A percentile compares a stretch with the other conserved stretches of the same genome.
These are phyloP conservation scores for Acanthurus lineatus DNA, from an alignment of 2,797 vertebrate species.

Conservation along the genomic window DNA sequence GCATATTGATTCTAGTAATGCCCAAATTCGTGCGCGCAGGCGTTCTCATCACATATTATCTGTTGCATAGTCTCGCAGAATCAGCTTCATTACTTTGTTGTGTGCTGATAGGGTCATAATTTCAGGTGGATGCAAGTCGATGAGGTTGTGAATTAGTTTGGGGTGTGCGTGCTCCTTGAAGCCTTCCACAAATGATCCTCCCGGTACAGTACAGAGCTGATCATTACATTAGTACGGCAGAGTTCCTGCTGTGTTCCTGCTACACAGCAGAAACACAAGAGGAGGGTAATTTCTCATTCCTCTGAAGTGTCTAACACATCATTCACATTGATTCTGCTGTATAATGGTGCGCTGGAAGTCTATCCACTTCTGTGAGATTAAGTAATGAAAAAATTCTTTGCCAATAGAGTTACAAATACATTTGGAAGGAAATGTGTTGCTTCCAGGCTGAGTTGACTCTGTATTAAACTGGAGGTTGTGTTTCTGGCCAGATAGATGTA, in stretches of 20 bases:
- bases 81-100: slow-evolving; percentile 52
- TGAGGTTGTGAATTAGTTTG: slow-evolving; percentile 63
- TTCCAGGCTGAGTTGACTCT: neutral
- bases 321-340: slow-evolving; percentile 23
- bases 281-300: slow-evolving; percentile 22
- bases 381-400: neutral
- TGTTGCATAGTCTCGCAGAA: slow-evolving; percentile 33
- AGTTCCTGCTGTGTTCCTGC: neutral
- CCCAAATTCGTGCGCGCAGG: slow-evolving; percentile 33
- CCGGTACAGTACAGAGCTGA: slow-evolving; percentile 16
- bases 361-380: neutral
- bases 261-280: slow-evolving; percentile 8
- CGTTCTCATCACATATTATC: slow-evolving; percentile 53
- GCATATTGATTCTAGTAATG: slow-evolving; percentile 66
- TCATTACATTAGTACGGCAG: slow-evolving; percentile 19
- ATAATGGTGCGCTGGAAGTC: neutral
- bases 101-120: slow-evolving; percentile 66
- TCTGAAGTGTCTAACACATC: slow-evolving; percentile 2
- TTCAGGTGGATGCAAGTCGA: slow-evolving; percentile 42
- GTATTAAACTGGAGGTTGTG: neutral
- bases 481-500: neutral
- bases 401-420: neutral
- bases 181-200: slow-evolving; percentile 47
- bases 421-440: neutral
- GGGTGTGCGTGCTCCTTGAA: slow-evolving; percentile 35